Conservation (phyloP, 2,113 vertebrate species). For the Actenoides lindsayi region DNA sequence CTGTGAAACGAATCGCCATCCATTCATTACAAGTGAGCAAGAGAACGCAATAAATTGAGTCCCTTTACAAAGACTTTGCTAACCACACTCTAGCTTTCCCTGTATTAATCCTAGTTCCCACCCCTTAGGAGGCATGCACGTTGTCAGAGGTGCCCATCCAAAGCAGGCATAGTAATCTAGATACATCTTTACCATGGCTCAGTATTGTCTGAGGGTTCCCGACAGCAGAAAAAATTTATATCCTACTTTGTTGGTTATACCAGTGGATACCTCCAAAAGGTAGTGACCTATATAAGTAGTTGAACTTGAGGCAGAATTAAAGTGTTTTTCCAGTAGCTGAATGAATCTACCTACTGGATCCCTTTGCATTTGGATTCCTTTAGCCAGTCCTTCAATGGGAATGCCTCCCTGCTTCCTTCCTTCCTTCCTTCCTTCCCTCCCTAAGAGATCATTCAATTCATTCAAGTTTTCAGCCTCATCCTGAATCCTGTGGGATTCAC, state of each 20-base stretch:
- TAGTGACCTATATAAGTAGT: not conserved
- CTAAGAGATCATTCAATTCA: not conserved
- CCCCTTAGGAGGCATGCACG: not conserved
- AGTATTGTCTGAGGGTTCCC: not conserved
- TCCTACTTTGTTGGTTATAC: not conserved
- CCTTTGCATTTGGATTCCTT: not conserved
- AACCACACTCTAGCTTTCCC: not conserved
- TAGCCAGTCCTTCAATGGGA: not conserved
- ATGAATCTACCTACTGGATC: not conserved
- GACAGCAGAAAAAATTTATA: not conserved
- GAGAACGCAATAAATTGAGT: not conserved
- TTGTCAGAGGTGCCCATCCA: not conserved
- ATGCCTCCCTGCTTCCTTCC: not conserved
- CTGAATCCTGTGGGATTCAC: conserved; percentile 1
- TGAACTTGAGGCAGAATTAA: not conserved
- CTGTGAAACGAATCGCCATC: not conserved
- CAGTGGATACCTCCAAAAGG: not conserved
- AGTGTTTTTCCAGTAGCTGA: not conserved
- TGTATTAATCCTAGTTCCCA: not conserved
- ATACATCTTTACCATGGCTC: not conserved
- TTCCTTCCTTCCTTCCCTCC: not conserved
- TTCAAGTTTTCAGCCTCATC: not conserved
- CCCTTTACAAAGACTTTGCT: not conserved
- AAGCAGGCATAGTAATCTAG: not conserved
- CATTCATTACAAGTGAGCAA: not conserved